A percentile compares a stretch with the other conserved stretches of the same genome.
Evolutionary conservation across 1,140 invertebrate genomes (phyloP).

Genomic region (Drosophila paulistorum): DNA sequence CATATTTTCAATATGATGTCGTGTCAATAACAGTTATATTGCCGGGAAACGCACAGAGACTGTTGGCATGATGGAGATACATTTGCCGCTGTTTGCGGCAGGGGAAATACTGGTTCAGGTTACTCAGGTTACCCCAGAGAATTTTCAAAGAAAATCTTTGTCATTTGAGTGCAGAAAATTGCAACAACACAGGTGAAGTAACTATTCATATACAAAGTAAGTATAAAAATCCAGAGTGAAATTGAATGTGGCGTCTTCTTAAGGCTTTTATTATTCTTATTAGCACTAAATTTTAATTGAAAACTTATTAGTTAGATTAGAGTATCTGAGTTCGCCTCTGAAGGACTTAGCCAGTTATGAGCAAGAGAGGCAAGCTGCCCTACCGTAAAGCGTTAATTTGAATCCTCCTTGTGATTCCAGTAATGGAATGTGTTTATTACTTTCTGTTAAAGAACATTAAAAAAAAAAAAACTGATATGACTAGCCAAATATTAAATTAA

Average conservation of each 20-base stretch:
- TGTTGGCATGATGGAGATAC: not conserved
- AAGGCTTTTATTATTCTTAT: not conserved
- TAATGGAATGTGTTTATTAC: too few species aligned
- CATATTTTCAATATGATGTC: slow-evolving; percentile 78
- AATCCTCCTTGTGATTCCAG: too few species aligned
- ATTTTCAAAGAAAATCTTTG: not conserved
- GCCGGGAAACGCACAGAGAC: slow-evolving; percentile 21
- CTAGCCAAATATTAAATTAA: too few species aligned
- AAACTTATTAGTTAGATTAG: too few species aligned
- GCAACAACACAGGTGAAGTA: too few species aligned
- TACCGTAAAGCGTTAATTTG: too few species aligned
- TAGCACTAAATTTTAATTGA: not conserved
- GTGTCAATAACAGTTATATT: slow-evolving; percentile 79
- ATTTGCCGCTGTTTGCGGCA: slow-evolving; percentile 4
- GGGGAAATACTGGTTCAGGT: not conserved
- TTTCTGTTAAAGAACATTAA: too few species aligned
- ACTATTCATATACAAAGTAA: not conserved
- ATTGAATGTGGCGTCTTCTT: not conserved
- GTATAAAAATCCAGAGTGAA: not conserved
- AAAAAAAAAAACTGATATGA: too few species aligned
- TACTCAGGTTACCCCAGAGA: not conserved
- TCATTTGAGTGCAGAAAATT: not conserved
- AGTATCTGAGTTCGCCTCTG: too few species aligned
- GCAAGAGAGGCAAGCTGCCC: too few species aligned
- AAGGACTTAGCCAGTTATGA: too few species aligned